A percentile compares a stretch with the other conserved stretches of the same genome.
These are phyloP conservation scores for Zelleria hepariella DNA, from an alignment of 2,888 invertebrate species.

Conservation along the genomic window DNA sequence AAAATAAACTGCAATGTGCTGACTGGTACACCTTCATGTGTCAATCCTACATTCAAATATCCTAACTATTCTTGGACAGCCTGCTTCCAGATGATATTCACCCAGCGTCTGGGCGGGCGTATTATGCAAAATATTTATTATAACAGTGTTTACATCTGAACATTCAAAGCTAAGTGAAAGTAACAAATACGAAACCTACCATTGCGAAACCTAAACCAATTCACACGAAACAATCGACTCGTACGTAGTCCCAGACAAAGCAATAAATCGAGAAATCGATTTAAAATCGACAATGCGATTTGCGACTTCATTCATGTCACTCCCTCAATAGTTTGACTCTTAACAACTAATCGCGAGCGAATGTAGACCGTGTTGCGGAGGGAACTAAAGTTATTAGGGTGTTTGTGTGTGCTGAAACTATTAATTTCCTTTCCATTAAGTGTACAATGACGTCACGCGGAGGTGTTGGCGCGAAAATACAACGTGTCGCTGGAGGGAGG, in stretches of 20 bases:
- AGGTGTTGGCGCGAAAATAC: conserved; percentile 30
- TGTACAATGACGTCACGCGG: conserved; percentile 53
- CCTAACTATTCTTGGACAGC: too few relatives aligned
- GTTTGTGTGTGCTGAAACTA: conserved; percentile 29
- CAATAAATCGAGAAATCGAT: conserved; percentile 27
- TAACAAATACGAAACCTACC: not conserved
- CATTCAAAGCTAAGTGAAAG: not conserved
- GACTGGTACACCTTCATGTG: too few relatives aligned
- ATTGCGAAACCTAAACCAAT: not conserved
- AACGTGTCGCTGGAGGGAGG: conserved; percentile 55
- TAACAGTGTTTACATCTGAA: too few relatives aligned
- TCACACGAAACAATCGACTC: conserved; percentile 1
- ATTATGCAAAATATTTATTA: too few relatives aligned
- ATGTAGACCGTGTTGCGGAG: conserved; percentile 20
- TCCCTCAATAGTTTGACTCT: conserved; percentile 32
- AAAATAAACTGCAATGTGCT: too few relatives aligned
- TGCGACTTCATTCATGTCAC: conserved; percentile 27
- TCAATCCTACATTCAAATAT: too few relatives aligned
- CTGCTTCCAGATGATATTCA: too few relatives aligned
- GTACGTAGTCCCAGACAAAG: not conserved
- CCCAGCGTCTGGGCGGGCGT: too few relatives aligned
- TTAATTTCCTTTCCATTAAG: conserved; percentile 62
- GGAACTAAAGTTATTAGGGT: not conserved
- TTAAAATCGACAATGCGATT: conserved; percentile 27
- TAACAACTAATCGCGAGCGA: conserved; percentile 15